Percentiles rank a stretch among this genome's conserved stretches.
Evolutionary conservation across 2,888 invertebrate species (phyloP).

Genomic region (Micoletzkya japonica): DNA sequence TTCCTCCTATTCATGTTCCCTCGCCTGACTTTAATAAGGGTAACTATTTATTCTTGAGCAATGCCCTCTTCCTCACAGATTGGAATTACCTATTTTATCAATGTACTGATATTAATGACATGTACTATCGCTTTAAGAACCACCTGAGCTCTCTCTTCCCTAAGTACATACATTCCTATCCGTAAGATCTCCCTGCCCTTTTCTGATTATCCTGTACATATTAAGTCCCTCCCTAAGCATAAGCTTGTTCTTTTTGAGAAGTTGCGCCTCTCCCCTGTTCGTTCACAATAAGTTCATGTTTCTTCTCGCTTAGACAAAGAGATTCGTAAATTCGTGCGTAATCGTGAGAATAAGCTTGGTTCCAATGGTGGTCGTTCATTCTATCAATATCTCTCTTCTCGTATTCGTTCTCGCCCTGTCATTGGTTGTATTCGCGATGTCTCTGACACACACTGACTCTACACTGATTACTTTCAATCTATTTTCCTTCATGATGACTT

Average conservation of each 20-base stretch:
- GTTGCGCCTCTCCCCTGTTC: neutral
- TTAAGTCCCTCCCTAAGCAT: neutral
- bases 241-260: neutral
- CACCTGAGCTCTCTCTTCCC: neutral
- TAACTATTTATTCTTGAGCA: neutral
- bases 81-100: neutral
- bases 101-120: neutral
- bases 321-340: neutral
- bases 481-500: neutral
- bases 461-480: too few species aligned
- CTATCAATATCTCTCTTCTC: neutral
- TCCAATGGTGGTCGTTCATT: neutral
- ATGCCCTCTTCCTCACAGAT: neutral
- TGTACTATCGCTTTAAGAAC: neutral
- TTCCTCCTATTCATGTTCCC: neutral
- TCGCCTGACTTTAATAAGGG: neutral
- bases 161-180: neutral
- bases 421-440: neutral
- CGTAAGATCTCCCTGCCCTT: neutral
- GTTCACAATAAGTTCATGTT: neutral
- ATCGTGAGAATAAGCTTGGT: neutral
- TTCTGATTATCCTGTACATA: neutral
- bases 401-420: neutral
- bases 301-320: neutral
- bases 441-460: neutral